phyloP scores from a whole-genome alignment of 2,888 invertebrate genomes.

The Andrena hattorfiana region DNA sequence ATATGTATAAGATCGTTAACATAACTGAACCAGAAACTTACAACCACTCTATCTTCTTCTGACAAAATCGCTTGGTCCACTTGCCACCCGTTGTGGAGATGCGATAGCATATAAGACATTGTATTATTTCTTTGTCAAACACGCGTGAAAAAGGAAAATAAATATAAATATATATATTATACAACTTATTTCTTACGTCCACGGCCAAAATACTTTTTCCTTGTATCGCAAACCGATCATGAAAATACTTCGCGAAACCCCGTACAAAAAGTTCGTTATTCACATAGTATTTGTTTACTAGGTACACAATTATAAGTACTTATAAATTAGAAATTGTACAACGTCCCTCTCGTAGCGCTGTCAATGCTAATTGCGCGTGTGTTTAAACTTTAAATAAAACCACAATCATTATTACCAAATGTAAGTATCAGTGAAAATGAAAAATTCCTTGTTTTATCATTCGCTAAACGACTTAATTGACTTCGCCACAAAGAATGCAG shows the following conservation, averaged over 20 bases:
- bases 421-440: neutral
- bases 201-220: constrained; percentile 1
- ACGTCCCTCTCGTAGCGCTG: neutral
- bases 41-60: constrained; percentile 99
- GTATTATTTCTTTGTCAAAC: constrained; percentile 74
- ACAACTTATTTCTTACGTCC: neutral
- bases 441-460: constrained; percentile 6
- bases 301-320: neutral
- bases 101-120: constrained; percentile 99
- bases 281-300: neutral
- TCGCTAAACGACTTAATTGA: neutral
- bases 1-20: neutral
- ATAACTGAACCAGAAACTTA: constrained; percentile 86
- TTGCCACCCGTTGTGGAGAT: constrained; percentile 99
- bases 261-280: neutral
- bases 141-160: neutral
- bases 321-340: neutral
- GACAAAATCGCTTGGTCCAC: constrained; percentile 99
- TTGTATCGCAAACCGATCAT: neutral
- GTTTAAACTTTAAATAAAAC: too few relatives aligned
- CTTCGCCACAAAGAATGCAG: too few relatives aligned
- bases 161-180: constrained; percentile 3
- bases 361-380: too few relatives aligned
- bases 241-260: neutral
- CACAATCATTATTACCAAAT: neutral